Base-by-base conservation (phyloP, 2,113 vertebrate species). In the Thalassoma bifasciatum region DNA sequence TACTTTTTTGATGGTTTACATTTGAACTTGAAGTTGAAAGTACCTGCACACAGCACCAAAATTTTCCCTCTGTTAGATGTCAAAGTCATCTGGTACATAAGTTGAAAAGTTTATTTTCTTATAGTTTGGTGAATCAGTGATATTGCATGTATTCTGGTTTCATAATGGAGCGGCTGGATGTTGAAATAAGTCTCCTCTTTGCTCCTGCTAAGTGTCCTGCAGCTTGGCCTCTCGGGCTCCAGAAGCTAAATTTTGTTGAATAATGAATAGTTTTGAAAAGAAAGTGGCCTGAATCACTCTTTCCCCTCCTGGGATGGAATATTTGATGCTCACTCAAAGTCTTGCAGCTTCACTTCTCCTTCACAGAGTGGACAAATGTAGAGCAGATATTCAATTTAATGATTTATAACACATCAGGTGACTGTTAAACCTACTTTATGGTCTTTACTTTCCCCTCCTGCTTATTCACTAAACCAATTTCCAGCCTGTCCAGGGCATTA, bases 391-490 rank as follows among this genome's bases (percentile, higher is more conserved):
- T 46, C 42, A 46, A 19, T 46, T 46, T 16, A 17, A 46, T 5
- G 5, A 46, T 3, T 19, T 30, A 30, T 30, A 30, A 19, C 23
- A 10, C 19, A 22, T 44, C 42, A 22, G 21, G 21, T 47, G 49
- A 23, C 42, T 57, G 36, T 62, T 69, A 56, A 79, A 68, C 66
- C 49, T 44, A 19, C 54, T 58, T 16, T 14, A 42, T 11, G 66
- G 17, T n/a, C 4, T 52, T 53, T 44, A 49, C 57, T 37, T 72
- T 64, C 62, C 56, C 61, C 76, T 26, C 66, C 44, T 46, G 40
- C 40, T 44, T 44, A 44, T 44, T 13, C 12, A 44, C 40, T 14
- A 66, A 42, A 40, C 22, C 22, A 57, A 30, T 19, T 42, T 12
- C 44, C 49, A 52, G 52, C 49, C 53, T 38, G 14, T 36, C 56